These are phyloP conservation scores for Eupithecia centaureata DNA, from an alignment of 2,888 invertebrate species.

Conservation along the genomic window DNA sequence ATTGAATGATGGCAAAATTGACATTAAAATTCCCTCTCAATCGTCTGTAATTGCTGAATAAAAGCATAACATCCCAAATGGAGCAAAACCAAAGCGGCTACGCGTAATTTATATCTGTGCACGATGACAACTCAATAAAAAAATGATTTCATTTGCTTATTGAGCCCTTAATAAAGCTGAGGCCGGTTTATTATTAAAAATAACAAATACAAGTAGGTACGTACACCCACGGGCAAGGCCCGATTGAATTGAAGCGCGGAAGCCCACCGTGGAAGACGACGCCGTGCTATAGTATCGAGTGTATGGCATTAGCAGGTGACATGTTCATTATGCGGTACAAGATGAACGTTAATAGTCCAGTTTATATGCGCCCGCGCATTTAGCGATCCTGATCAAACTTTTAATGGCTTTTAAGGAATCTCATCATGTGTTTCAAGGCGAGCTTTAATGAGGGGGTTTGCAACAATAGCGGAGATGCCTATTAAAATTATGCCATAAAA, in stretches of 20 bases:
- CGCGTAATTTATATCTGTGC: slow-evolving; percentile 79
- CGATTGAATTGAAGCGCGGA: slow-evolving; percentile 49
- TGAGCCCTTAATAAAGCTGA: slow-evolving; percentile 81
- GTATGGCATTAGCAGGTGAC: slow-evolving; percentile 62
- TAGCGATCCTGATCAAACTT: slow-evolving; percentile 54
- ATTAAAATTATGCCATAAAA: slow-evolving; percentile 52
- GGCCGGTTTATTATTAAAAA: slow-evolving; percentile 70
- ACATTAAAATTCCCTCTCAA: slow-evolving; percentile 80
- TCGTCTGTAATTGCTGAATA: slow-evolving; percentile 83
- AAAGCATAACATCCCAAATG: slow-evolving; percentile 80
- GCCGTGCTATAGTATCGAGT: slow-evolving; percentile 52
- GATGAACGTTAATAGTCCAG: slow-evolving; percentile 59
- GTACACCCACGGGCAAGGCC: slow-evolving; percentile 50
- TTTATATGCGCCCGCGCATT: slow-evolving; percentile 58
- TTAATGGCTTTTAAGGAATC: slow-evolving; percentile 64
- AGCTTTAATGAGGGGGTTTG: slow-evolving; percentile 40
- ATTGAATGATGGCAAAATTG: slow-evolving; percentile 82
- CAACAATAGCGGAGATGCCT: slow-evolving; percentile 50
- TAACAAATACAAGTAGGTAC: slow-evolving; percentile 66
- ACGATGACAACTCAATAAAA: slow-evolving; percentile 83
- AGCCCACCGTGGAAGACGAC: slow-evolving; percentile 70
- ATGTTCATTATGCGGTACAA: slow-evolving; percentile 59
- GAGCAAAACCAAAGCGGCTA: slow-evolving; percentile 71
- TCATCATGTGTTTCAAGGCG: slow-evolving; percentile 57
- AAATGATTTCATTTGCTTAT: slow-evolving; percentile 84